These are phyloP conservation scores for Lasioglossum figueresi DNA, from an alignment of 2,888 invertebrate species.

Conservation along the genomic window DNA sequence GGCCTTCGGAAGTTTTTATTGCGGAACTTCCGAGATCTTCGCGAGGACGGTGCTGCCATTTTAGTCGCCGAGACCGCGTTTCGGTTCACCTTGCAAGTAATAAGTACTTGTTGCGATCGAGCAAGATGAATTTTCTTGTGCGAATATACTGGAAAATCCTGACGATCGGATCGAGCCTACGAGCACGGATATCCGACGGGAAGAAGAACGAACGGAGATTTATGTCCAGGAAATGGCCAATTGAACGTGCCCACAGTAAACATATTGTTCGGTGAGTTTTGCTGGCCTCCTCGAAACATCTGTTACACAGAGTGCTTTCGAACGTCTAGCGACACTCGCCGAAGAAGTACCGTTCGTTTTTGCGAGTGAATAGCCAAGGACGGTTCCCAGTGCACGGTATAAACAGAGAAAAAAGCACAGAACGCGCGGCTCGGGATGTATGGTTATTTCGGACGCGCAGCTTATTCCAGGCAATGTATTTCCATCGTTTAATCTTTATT, in stretches of 20 bases:
- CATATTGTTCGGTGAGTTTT: neutral
- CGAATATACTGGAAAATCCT: neutral
- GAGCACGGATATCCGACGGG: neutral
- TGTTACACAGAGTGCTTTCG: slow-evolving; percentile 1
- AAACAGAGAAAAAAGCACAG: neutral
- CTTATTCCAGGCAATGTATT: slow-evolving; percentile 36
- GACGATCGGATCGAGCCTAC: neutral
- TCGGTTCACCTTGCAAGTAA: neutral
- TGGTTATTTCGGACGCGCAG: slow-evolving; percentile 22
- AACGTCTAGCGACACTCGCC: neutral
- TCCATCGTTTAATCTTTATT: slow-evolving; percentile 30
- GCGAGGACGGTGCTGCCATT: neutral
- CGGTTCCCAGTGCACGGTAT: neutral
- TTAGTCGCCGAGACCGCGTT: neutral
- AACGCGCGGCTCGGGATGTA: neutral
- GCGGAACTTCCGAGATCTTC: slow-evolving; percentile 7
- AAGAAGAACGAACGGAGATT: neutral
- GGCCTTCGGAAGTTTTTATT: slow-evolving; percentile 16
- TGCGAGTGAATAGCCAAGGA: neutral
- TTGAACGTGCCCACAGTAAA: neutral
- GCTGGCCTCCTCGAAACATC: neutral
- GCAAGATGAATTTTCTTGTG: neutral
- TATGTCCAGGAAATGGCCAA: neutral
- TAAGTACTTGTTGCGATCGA: neutral
- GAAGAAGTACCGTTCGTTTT: slow-evolving; percentile 7